Conservation (phyloP, 2,888 invertebrate species). For the Epinotia demarniana region DNA sequence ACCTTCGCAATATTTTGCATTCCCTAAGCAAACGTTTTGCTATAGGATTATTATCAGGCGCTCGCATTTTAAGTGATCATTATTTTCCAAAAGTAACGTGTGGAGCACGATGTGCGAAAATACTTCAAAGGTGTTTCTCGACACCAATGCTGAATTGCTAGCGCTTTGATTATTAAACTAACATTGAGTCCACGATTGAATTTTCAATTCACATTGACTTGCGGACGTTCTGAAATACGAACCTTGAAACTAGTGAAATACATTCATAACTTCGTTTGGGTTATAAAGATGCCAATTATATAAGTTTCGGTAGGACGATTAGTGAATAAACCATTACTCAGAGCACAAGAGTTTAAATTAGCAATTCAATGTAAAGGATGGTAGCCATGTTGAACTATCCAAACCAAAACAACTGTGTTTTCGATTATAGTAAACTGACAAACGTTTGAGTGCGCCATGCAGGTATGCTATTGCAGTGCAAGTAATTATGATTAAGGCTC, state of each 20-base stretch:
- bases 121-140: slow-evolving; percentile 12
- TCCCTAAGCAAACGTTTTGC: neutral
- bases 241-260: slow-evolving; percentile 1
- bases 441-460: no score
- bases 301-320: neutral
- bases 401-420: no score
- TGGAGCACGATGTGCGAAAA: neutral
- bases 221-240: neutral
- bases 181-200: slow-evolving; percentile 18
- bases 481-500: no score
- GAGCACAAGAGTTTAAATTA: neutral
- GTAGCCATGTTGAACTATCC: no score
- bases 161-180: slow-evolving; percentile 23
- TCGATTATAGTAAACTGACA: no score
- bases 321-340: neutral
- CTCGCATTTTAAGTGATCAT: neutral
- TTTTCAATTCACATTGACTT: slow-evolving; percentile 4
- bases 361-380: neutral
- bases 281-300: neutral
- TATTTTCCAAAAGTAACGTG: neutral
- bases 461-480: no score
- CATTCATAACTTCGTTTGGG: neutral
- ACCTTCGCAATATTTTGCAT: slow-evolving; percentile 17
- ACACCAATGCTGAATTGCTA: slow-evolving; percentile 12
- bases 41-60: slow-evolving; percentile 20